Conservation (phyloP, 2,797 vertebrate species). For the Graptemys geographica region DNA sequence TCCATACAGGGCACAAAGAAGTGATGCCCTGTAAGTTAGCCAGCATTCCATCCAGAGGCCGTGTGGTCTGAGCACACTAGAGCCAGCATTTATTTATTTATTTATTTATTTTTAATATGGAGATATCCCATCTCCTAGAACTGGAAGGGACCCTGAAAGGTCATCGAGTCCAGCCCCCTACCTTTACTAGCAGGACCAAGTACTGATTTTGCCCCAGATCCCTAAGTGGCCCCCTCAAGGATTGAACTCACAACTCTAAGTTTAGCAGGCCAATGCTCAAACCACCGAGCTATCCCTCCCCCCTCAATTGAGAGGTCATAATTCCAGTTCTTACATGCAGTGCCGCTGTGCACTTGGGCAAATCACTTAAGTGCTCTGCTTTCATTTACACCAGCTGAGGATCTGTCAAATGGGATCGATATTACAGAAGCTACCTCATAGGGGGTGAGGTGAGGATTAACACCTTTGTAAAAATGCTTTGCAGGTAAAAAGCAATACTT, state of each 20-base stretch:
- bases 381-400: neutral
- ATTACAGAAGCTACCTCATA: neutral
- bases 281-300: no score
- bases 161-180: no score
- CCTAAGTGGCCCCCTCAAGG: no score
- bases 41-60: neutral
- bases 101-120: no score
- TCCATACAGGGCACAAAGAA: rapidly evolving
- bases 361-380: neutral
- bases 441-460: neutral
- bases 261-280: no score
- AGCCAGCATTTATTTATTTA: no score
- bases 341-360: neutral
- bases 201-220: no score
- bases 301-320: no score
- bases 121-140: no score
- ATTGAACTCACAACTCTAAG: no score
- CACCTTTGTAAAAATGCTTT: neutral
- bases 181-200: no score
- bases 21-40: neutral
- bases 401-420: neutral
- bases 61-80: rapidly evolving
- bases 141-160: no score
- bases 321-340: neutral
- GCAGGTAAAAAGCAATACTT: neutral